Evolutionary conservation across 2,797 vertebrate genomes (phyloP).

Genomic region (Gymnodraco acuticeps): DNA sequence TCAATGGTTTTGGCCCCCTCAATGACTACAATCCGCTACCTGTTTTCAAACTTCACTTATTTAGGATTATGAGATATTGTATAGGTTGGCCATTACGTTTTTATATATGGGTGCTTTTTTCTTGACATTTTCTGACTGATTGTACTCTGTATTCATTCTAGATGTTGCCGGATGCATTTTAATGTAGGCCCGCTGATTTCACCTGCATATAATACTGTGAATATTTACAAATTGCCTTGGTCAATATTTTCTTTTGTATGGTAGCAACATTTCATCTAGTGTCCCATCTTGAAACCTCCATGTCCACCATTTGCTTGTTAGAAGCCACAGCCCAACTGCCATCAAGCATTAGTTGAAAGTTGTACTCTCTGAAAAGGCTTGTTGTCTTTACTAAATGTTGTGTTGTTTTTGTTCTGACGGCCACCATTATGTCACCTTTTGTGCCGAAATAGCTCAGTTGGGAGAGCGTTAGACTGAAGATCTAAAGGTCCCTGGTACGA

Average conservation of each 20-base stretch:
- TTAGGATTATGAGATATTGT: too few relatives aligned
- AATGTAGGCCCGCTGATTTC: not conserved
- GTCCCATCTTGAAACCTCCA: too few relatives aligned
- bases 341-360: too few relatives aligned
- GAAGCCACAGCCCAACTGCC: too few relatives aligned
- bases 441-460: slow-evolving; percentile 74
- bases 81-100: not conserved
- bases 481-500: slow-evolving; percentile 69
- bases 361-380: too few relatives aligned
- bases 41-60: not conserved
- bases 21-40: too few relatives aligned
- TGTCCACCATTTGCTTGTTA: too few relatives aligned
- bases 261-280: too few relatives aligned
- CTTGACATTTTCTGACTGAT: not conserved
- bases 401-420: too few relatives aligned
- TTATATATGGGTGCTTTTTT: not conserved
- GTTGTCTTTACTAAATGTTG: too few relatives aligned
- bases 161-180: not conserved
- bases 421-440: slow-evolving; percentile 3
- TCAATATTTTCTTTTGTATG: not conserved
- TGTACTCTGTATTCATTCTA: not conserved
- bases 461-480: slow-evolving; percentile 78
- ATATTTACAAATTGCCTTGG: not conserved
- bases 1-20: not conserved
- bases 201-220: not conserved